A percentile compares a stretch with the other conserved stretches of the same genome.
Conservation (phyloP, 2,113 vertebrate genomes). For the Podiceps cristatus region DNA sequence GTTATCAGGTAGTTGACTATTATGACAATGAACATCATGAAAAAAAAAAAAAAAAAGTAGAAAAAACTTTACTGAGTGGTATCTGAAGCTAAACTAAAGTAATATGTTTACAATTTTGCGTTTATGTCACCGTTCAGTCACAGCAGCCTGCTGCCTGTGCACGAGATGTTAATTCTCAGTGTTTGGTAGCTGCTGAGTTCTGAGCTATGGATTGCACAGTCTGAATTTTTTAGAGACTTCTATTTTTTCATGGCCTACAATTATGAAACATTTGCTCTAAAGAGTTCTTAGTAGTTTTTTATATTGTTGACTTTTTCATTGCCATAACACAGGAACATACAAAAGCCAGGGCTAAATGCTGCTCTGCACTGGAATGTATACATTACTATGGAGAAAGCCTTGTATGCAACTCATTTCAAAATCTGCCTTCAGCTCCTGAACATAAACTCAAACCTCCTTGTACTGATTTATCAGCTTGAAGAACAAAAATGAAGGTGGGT, state of each 20-base stretch:
- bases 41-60: too few relatives aligned
- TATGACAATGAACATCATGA: neutral
- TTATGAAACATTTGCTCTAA: conserved; percentile 31
- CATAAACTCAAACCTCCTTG: neutral
- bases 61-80: neutral
- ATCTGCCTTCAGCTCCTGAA: neutral
- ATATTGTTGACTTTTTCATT: conserved; percentile 1
- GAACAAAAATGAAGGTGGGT: neutral
- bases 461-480: neutral
- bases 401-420: conserved; percentile 6
- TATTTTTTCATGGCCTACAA: conserved; percentile 14
- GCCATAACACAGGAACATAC: conserved; percentile 5
- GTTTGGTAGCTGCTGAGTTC: neutral
- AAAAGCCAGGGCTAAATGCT: conserved; percentile 33
- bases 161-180: neutral
- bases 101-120: neutral
- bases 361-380: neutral
- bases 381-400: neutral
- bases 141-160: neutral
- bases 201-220: neutral
- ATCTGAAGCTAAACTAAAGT: neutral
- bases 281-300: conserved; percentile 15
- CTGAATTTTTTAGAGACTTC: neutral
- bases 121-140: neutral
- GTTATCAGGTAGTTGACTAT: neutral